Percentiles rank a stretch among this genome's conserved stretches.
These are phyloP conservation scores for Melitaea athalia DNA, from an alignment of 2,888 invertebrate species.

Conservation along the genomic window DNA sequence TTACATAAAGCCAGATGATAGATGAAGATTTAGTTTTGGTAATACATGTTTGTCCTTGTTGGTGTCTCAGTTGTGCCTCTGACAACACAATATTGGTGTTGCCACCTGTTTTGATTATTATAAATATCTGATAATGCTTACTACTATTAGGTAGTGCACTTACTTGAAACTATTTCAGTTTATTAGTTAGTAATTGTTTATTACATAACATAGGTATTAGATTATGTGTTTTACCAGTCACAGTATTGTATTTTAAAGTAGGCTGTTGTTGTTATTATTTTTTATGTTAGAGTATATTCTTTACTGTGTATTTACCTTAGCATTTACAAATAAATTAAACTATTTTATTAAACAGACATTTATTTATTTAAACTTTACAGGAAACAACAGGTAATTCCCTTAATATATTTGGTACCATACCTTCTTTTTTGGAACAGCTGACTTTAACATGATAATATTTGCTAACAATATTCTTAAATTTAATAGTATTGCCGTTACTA, in stretches of 20 bases:
- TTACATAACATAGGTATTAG: neutral
- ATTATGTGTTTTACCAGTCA: neutral
- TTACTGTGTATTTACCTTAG: slow-evolving; percentile 28
- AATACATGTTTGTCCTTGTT: too few species aligned
- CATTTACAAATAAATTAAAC: slow-evolving; percentile 47
- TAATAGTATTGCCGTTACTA: neutral
- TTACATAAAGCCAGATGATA: too few species aligned
- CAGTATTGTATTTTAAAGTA: neutral
- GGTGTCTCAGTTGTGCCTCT: too few species aligned
- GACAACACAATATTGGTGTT: too few species aligned
- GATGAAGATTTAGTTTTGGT: too few species aligned
- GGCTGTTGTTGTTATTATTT: neutral
- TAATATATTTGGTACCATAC: slow-evolving; percentile 42
- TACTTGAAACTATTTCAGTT: too few species aligned
- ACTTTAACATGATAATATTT: slow-evolving; percentile 2
- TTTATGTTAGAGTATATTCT: too few species aligned
- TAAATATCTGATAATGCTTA: too few species aligned
- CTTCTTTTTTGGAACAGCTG: slow-evolving; percentile 53
- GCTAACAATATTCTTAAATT: neutral
- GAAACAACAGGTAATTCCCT: slow-evolving; percentile 71
- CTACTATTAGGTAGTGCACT: too few species aligned
- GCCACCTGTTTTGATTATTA: too few species aligned
- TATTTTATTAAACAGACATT: slow-evolving; percentile 72
- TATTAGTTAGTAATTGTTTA: too few species aligned
- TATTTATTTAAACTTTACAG: slow-evolving; percentile 79